Evolutionary conservation across 2,797 vertebrate genomes (phyloP).

Genomic region (Hipposideros larvatus): DNA sequence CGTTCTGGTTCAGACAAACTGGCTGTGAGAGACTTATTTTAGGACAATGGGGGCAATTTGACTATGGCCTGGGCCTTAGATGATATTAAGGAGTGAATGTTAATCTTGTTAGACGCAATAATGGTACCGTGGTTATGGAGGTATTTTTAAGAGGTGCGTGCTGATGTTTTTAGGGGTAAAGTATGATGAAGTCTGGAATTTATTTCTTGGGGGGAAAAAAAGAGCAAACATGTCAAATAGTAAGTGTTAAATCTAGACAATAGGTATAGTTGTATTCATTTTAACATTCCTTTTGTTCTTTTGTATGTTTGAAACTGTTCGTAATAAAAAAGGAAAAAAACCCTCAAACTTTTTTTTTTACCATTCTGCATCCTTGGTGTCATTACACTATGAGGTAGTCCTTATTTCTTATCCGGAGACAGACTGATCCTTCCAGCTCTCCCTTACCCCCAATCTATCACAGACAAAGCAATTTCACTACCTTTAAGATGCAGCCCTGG

Average conservation of each 20-base stretch:
- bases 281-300: neutral
- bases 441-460: neutral
- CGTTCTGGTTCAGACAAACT: neutral
- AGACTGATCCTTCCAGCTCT: neutral
- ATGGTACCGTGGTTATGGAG: neutral
- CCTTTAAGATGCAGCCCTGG: neutral
- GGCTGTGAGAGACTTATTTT: neutral
- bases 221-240: neutral
- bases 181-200: neutral
- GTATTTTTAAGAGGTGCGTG: neutral
- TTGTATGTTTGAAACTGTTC: neutral
- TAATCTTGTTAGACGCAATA: neutral
- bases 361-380: neutral
- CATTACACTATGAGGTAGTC: neutral
- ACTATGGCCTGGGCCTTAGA: neutral
- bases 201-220: neutral
- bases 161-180: neutral
- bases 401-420: conserved; percentile 14
- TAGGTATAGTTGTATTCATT: neutral
- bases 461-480: neutral
- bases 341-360: neutral
- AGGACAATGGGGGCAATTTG: neutral
- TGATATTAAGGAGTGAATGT: neutral
- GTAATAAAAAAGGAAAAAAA: conserved; percentile 8
- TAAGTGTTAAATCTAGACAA: neutral